phyloP scores from a whole-genome alignment of 2,888 invertebrate species.

The Chrysotoxum bicinctum region DNA sequence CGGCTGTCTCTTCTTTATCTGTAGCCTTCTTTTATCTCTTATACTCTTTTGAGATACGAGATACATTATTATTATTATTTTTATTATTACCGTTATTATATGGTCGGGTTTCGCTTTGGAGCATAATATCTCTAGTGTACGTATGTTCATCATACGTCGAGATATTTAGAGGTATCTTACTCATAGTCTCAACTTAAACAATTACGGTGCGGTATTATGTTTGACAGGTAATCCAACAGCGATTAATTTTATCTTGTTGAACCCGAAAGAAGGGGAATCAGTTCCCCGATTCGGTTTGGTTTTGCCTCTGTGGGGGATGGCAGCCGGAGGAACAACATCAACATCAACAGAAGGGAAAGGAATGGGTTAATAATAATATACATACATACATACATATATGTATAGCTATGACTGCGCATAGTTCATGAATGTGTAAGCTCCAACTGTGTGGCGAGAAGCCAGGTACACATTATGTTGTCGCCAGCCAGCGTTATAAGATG shows the following conservation, averaged over 20 bases:
- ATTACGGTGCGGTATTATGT: constrained; percentile 71
- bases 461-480: constrained; percentile 68
- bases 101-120: constrained; percentile 51
- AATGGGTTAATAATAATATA: constrained; percentile 20
- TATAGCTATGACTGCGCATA: constrained; percentile 56
- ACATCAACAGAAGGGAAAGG: background rate
- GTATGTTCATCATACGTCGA: background rate
- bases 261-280: constrained; percentile 42
- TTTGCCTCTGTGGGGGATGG: constrained; percentile 7
- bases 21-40: background rate
- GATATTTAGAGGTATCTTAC: constrained; percentile 16
- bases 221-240: constrained; percentile 73
- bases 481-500: constrained; percentile 50
- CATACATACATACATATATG: background rate
- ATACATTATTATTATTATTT: constrained; percentile 22
- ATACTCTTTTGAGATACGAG: constrained; percentile 6
- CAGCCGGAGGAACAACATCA: background rate
- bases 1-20: background rate
- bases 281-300: constrained; percentile 16
- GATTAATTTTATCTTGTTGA: constrained; percentile 71
- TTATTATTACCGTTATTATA: constrained; percentile 69
- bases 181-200: constrained; percentile 61
- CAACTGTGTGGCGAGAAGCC: constrained; percentile 59
- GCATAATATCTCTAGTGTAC: constrained; percentile 22
- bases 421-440: constrained; percentile 52